A percentile compares a stretch with the other conserved stretches of the same genome.
Conservation (phyloP, 2,113 vertebrate species). For the Saguinus midas region DNA sequence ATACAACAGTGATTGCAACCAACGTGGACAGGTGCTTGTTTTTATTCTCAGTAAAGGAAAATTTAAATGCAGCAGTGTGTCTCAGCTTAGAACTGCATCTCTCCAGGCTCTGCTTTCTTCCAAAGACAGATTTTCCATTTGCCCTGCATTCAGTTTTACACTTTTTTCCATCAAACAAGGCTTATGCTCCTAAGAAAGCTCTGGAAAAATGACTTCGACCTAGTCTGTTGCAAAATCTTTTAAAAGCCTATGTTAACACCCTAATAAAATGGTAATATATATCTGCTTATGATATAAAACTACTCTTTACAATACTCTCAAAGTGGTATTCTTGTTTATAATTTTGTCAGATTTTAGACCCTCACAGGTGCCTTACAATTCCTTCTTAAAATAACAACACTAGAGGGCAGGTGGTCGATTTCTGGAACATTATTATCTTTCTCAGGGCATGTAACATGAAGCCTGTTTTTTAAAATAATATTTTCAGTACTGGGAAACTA, state of each 20-base stretch:
- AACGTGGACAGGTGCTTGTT: accelerated
- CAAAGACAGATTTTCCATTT: neutral
- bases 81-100: neutral
- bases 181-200: neutral
- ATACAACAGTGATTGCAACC: neutral
- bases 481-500: neutral
- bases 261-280: neutral
- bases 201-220: neutral
- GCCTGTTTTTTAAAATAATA: neutral
- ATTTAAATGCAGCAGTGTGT: neutral
- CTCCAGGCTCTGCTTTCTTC: neutral
- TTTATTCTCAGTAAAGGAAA: neutral
- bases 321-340: neutral
- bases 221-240: neutral
- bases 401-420: neutral
- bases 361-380: neutral
- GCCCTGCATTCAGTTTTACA: neutral
- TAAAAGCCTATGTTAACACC: neutral
- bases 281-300: neutral
- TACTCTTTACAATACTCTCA: neutral
- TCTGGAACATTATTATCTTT: neutral
- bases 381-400: neutral
- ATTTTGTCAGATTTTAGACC: neutral
- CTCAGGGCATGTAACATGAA: neutral
- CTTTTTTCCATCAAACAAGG: neutral